Evolutionary conservation across 2,113 vertebrate species (phyloP).

Genomic region (Spilogale gracilis): DNA sequence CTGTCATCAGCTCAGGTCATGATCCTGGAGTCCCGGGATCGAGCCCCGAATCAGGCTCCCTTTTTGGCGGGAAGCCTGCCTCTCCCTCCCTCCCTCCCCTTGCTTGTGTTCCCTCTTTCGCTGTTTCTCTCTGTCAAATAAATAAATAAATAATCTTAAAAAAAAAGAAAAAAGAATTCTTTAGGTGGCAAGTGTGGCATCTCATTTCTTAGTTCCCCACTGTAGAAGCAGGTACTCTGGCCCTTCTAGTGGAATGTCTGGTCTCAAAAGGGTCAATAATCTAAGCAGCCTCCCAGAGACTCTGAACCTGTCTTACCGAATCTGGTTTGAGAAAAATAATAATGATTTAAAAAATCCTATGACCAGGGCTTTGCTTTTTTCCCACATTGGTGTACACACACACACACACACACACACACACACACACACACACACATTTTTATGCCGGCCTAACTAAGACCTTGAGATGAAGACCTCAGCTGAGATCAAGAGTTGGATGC

Average conservation of each 20-base stretch:
- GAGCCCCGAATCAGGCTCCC: too few species aligned
- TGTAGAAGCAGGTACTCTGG: neutral
- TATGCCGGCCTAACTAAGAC: neutral
- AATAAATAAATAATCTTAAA: too few species aligned
- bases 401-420: too few species aligned
- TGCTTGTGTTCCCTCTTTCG: too few species aligned
- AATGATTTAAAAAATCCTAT: slow-evolving; percentile 10
- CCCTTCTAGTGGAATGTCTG: neutral
- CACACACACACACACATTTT: too few species aligned
- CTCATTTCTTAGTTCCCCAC: neutral
- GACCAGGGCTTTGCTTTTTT: slow-evolving; percentile 25
- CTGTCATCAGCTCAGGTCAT: too few species aligned
- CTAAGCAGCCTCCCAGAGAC: neutral
- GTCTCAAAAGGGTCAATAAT: neutral
- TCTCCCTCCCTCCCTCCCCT: too few species aligned
- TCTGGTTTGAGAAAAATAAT: neutral
- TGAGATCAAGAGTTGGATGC: neutral
- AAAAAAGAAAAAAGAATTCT: neutral
- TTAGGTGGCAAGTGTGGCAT: neutral
- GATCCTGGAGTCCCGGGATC: too few species aligned
- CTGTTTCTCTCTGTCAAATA: too few species aligned
- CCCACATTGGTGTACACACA: neutral
- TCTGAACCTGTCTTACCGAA: neutral
- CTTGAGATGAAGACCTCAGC: neutral
- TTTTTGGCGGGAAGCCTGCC: too few species aligned